A percentile compares a stretch with the other conserved stretches of the same genome.
phyloP scores from a whole-genome alignment of 2,888 invertebrate genomes.

The Allolobophora icterica region DNA sequence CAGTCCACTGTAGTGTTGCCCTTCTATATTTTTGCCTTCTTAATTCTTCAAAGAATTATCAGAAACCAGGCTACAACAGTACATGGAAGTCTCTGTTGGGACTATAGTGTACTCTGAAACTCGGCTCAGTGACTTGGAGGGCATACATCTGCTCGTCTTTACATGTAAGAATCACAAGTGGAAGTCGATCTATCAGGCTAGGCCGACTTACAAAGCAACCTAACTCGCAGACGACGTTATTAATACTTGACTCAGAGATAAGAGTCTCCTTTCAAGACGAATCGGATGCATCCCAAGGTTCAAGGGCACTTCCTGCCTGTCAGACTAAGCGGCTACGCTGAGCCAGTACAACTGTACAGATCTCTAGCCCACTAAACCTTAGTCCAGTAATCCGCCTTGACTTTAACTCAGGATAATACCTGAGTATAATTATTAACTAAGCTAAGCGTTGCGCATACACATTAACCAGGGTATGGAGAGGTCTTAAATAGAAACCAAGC shows the following conservation, averaged over 20 bases:
- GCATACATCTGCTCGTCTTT: not conserved
- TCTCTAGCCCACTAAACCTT: constrained; percentile 17
- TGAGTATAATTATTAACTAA: no score
- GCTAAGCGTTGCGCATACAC: no score
- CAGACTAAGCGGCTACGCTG: not conserved
- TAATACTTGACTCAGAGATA: not conserved
- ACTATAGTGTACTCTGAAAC: not conserved
- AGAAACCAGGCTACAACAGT: not conserved
- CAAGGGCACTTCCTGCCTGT: not conserved
- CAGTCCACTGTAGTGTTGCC: not conserved
- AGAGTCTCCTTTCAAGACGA: not conserved
- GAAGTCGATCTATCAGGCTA: not conserved
- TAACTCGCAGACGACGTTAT: not conserved
- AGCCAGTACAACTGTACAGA: not conserved
- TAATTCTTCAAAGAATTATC: not conserved
- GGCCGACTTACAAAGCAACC: not conserved
- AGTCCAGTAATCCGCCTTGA: not conserved
- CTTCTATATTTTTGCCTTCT: not conserved
- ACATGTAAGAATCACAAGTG: not conserved
- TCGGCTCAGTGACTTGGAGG: not conserved
- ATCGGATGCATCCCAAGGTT: not conserved
- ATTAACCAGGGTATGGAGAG: not conserved
- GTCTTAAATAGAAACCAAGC: not conserved
- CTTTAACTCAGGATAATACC: not conserved
- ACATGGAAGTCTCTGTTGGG: not conserved